Evolutionary conservation across 2,797 vertebrate genomes (phyloP).

Genomic region (Anolis apletophallus): DNA sequence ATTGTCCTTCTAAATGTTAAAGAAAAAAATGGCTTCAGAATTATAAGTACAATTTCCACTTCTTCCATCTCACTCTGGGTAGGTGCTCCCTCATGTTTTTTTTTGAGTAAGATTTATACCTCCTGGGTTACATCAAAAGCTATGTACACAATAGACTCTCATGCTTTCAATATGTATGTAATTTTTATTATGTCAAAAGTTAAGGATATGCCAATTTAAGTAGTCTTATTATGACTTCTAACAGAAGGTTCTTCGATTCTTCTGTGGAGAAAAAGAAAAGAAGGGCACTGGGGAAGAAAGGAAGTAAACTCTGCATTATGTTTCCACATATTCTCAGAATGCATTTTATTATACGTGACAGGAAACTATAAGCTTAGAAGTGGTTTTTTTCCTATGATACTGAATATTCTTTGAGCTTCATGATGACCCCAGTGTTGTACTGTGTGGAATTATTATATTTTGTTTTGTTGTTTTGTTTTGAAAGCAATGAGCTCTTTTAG

Average conservation of each 20-base stretch:
- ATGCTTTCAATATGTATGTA: not conserved
- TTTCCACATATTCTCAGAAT: not conserved
- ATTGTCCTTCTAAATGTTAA: too few relatives aligned
- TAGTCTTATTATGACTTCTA: not conserved
- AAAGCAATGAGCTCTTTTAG: not conserved
- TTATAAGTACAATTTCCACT: not conserved
- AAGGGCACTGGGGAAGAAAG: not conserved
- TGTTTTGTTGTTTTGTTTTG: not conserved
- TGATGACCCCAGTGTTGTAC: not conserved
- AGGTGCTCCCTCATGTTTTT: not conserved
- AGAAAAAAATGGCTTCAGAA: not conserved
- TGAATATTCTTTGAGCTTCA: not conserved
- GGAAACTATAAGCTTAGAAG: not conserved
- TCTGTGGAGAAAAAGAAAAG: not conserved
- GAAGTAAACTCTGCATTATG: not conserved
- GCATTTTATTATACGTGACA: not conserved
- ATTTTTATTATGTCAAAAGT: not conserved
- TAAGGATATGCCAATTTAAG: not conserved
- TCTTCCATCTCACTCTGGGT: not conserved
- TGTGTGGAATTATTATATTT: not conserved
- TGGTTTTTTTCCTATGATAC: not conserved
- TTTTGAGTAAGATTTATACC: not conserved
- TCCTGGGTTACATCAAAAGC: not conserved
- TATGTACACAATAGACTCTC: not conserved
- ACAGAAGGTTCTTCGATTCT: not conserved